phyloP scores from a whole-genome alignment of 2,888 invertebrate genomes.

The Drosophila buzzatii region DNA sequence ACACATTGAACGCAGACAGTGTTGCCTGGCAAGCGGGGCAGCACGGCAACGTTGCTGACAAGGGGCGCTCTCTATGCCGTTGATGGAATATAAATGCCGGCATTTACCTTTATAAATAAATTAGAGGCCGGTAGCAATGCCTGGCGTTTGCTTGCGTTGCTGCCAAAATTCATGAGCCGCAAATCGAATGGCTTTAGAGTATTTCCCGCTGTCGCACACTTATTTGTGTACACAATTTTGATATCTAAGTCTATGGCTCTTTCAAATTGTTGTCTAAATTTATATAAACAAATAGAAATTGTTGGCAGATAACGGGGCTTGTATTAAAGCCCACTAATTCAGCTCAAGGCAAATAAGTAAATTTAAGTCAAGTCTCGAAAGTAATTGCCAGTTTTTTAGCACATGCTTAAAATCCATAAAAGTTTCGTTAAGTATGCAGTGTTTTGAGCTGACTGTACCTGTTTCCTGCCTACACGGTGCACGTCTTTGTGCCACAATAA shows the following conservation, averaged over 20 bases:
- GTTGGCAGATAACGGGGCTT: conserved; percentile 2
- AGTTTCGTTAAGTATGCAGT: conserved; percentile 25
- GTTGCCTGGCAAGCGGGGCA: conserved; percentile 6
- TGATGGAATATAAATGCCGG: conserved; percentile 68
- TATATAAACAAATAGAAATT: conserved; percentile 22
- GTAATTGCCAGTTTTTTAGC: conserved; percentile 1
- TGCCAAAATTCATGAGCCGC: conserved; percentile 50
- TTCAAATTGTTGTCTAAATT: conserved; percentile 14
- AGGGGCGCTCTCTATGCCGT: conserved; percentile 27
- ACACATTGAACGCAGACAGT: conserved; percentile 25
- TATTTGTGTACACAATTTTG: conserved; percentile 55
- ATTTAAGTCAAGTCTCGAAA: not conserved
- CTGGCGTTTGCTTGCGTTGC: conserved; percentile 41
- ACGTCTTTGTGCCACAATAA: conserved; percentile 24
- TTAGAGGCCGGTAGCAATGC: conserved; percentile 62
- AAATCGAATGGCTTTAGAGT: conserved; percentile 35
- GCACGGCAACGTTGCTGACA: conserved; percentile 8
- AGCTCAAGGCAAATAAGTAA: conserved; percentile 25
- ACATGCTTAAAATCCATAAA: conserved; percentile 29
- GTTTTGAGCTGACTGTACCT: conserved; percentile 49
- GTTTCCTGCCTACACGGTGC: conserved; percentile 21
- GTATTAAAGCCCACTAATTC: not conserved
- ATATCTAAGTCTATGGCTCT: conserved; percentile 31
- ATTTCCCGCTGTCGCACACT: conserved; percentile 50
- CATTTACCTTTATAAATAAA: conserved; percentile 73